Evolutionary conservation across 2,888 invertebrate species (phyloP), one percentile per base, ranked within the genome.

Genomic region (Podabrus alpinus): DNA sequence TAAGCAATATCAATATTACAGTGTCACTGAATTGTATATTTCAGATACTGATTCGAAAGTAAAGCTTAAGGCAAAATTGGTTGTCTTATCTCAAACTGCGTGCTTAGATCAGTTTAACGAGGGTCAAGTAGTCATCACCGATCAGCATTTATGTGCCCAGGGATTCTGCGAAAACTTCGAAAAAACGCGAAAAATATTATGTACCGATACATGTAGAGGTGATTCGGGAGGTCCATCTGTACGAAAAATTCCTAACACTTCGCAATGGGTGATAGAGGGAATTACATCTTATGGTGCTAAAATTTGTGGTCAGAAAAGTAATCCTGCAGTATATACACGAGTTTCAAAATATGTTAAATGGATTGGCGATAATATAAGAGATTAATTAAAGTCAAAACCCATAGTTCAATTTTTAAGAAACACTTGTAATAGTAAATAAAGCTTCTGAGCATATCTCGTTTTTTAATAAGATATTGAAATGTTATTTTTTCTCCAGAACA

Each of bases 51-150:
- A 13, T 1, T 45, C 68, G 16, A 0, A 24, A 11, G 1, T 60
- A 16, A 72, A 72, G 45, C n/a, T 68, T 11, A 75, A 75, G 61
- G 69, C 72, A 7, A 5, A 61, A 15, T 16, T 75, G 2, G 59
- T 61, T 0, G 85, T 66, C 0, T 10, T 29, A 9, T 11, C 60
- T 2, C 60, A 15, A 9, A n/a, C 2, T 3, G 29, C 17, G 5
- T 75, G 71, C n/a, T 1, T 17, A 19, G 15, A 19, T 19, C 92
- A 92, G 80, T 80, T 94, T 0, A 94, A 93, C 81, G 94, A 93
- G n/a, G n/a, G n/a, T 7, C 7, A 15, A 10, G 21, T 7, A 9
- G 3, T 7, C 1, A 16, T 66, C 15, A n/a, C 19, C 19, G 24
- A 25, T 10, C 3, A 15, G 9, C 66, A 66, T 13, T 24, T 15